phyloP scores from a whole-genome alignment of 2,888 invertebrate genomes.

The Ophion ellenae region DNA sequence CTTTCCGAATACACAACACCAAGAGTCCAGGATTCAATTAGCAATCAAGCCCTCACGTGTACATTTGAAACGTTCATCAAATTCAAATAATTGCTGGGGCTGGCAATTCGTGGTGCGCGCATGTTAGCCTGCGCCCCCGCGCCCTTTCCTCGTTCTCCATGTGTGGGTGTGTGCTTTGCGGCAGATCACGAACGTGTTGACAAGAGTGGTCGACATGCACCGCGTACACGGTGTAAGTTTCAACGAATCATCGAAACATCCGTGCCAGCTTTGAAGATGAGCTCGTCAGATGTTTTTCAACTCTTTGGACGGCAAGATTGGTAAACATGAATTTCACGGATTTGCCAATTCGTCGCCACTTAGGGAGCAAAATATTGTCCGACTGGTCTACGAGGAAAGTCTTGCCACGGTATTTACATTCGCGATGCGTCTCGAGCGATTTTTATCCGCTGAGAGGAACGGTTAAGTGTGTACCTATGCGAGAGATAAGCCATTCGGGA shows the following conservation, averaged over 20 bases:
- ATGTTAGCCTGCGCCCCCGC: not conserved
- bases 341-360: not conserved
- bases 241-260: too few relatives aligned
- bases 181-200: constrained; percentile 44
- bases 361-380: constrained; percentile 15
- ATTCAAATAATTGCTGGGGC: constrained; percentile 76
- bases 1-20: constrained; percentile 45
- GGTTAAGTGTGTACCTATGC: not conserved
- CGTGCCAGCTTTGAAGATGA: too few relatives aligned
- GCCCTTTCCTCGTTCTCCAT: not conserved
- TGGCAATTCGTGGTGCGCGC: constrained; percentile 28
- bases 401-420: constrained; percentile 5
- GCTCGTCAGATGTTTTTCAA: too few relatives aligned
- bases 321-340: too few relatives aligned
- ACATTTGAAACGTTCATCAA: constrained; percentile 73
- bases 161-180: constrained; percentile 48
- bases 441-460: not conserved
- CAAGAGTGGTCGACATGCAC: not conserved
- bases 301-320: too few relatives aligned
- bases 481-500: constrained; percentile 5
- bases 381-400: not conserved
- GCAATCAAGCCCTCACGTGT: constrained; percentile 75
- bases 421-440: not conserved
- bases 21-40: constrained; percentile 74
- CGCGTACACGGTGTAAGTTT: too few relatives aligned